These are phyloP conservation scores for Graptemys geographica DNA, from an alignment of 2,797 vertebrate genomes.

Conservation along the genomic window DNA sequence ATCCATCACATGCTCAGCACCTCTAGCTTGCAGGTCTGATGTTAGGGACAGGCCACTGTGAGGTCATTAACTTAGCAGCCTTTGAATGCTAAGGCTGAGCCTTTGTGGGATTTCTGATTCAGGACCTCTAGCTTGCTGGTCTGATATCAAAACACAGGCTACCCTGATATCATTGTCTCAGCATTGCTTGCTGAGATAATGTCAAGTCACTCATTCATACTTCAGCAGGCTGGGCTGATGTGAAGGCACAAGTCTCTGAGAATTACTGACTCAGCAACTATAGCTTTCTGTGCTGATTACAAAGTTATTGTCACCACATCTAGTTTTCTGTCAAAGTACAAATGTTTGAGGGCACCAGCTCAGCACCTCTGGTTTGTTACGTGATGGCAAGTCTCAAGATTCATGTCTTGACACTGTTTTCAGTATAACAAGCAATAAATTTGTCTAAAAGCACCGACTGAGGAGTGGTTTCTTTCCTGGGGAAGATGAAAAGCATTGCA, in stretches of 20 bases:
- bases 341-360: not conserved
- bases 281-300: not conserved
- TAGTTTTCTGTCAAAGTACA: not conserved
- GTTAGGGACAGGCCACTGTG: not conserved
- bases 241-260: not conserved
- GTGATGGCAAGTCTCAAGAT: not conserved
- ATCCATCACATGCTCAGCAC: too few species aligned
- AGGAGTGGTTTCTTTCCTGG: not conserved
- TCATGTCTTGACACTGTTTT: not conserved
- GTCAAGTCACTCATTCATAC: not conserved
- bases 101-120: too few species aligned
- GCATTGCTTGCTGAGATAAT: not conserved
- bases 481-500: not conserved
- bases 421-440: not conserved
- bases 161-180: not conserved
- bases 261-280: not conserved
- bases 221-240: not conserved
- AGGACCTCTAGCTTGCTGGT: not conserved
- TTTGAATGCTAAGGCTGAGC: too few species aligned
- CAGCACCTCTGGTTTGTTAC: not conserved
- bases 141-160: not conserved
- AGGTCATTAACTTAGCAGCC: too few species aligned
- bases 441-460: not conserved
- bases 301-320: not conserved
- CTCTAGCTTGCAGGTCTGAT: not conserved